Conservation (phyloP, 2,113 vertebrate species). For the Spermophilus dauricus region DNA sequence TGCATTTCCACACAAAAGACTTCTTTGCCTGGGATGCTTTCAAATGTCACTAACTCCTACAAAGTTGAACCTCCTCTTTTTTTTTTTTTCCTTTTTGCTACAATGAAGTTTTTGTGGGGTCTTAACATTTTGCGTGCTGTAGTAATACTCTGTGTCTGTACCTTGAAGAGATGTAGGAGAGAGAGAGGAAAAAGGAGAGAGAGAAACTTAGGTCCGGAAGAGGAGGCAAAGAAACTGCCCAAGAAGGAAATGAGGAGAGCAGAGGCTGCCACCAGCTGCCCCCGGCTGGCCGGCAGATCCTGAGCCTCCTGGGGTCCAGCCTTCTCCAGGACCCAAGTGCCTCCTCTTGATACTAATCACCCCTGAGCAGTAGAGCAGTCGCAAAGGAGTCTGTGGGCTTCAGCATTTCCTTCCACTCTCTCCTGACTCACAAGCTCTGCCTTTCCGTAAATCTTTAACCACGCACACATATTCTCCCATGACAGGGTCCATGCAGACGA, state of each 20-base stretch:
- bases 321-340: not conserved
- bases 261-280: not conserved
- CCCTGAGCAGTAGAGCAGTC: not conserved
- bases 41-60: constrained; percentile 67
- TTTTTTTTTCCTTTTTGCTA: not conserved
- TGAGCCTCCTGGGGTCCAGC: not conserved
- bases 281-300: not conserved
- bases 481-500: constrained; percentile 65
- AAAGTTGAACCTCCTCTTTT: constrained; percentile 72
- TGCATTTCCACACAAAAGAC: constrained; percentile 38
- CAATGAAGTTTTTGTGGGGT: constrained; percentile 77
- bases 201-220: not conserved
- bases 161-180: constrained; percentile 73
- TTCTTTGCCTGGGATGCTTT: constrained; percentile 50
- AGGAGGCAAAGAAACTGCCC: not conserved
- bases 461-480: constrained; percentile 47
- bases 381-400: not conserved
- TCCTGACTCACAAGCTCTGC: constrained; percentile 34
- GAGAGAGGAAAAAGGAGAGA: constrained; percentile 37
- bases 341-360: not conserved
- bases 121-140: constrained; percentile 64
- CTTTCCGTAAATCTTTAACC: constrained; percentile 63
- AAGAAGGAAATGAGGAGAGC: not conserved
- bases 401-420: not conserved
- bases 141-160: constrained; percentile 73